These are phyloP conservation scores for Bellardia pandia DNA, from an alignment of 2,888 invertebrate species.

Conservation along the genomic window DNA sequence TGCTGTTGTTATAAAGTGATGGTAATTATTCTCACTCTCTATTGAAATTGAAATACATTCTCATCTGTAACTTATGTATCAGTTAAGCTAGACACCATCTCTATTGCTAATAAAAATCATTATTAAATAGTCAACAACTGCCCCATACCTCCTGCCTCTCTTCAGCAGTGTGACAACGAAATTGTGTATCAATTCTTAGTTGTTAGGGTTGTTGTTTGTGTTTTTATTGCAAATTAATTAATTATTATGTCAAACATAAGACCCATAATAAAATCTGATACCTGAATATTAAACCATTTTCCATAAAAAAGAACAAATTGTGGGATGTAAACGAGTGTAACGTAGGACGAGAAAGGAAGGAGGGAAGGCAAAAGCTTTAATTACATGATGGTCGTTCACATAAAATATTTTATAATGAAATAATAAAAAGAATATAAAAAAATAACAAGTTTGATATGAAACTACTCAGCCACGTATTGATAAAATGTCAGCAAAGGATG, in stretches of 20 bases:
- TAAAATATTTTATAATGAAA: conserved; percentile 3
- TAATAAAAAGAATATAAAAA: background rate
- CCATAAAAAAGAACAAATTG: background rate
- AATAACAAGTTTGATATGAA: background rate
- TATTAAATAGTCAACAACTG: too few species aligned
- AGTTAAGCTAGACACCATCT: background rate
- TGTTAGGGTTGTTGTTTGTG: background rate
- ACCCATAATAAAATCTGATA: conserved; percentile 20
- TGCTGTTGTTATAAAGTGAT: background rate
- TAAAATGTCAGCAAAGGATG: background rate
- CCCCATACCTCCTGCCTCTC: too few species aligned
- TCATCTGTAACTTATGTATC: background rate
- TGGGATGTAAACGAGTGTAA: background rate
- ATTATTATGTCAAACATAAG: conserved; percentile 23
- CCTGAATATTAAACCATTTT: background rate
- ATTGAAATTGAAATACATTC: background rate
- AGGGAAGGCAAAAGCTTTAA: background rate
- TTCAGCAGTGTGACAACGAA: background rate
- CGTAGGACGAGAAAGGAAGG: background rate
- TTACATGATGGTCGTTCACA: background rate
- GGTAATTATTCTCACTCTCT: background rate
- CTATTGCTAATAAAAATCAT: background rate
- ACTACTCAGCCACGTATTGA: background rate
- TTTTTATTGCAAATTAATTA: conserved; percentile 21
- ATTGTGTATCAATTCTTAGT: conserved; percentile 7